These are phyloP conservation scores for Heliconius himera DNA, from an alignment of 1,140 invertebrate genomes.

Conservation along the genomic window DNA sequence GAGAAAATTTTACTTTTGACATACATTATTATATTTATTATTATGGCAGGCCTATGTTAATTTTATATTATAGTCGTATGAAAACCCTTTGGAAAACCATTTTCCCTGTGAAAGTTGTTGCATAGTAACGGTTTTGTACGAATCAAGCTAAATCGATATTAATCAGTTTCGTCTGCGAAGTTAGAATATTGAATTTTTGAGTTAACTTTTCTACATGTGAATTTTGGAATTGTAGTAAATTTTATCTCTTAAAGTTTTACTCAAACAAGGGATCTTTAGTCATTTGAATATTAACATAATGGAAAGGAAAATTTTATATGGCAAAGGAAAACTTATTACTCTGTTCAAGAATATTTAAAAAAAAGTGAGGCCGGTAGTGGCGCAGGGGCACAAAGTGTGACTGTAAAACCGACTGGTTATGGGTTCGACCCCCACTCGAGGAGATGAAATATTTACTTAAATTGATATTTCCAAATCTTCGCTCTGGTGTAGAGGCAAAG, in stretches of 20 bases:
- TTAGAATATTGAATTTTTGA: not conserved
- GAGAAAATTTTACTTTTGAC: not conserved
- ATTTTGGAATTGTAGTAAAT: not conserved
- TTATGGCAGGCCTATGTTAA: not conserved
- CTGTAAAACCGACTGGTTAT: too few species aligned
- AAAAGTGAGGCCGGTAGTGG: too few species aligned
- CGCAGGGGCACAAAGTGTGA: too few species aligned
- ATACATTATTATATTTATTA: not conserved
- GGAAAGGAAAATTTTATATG: too few species aligned
- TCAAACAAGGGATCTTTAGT: not conserved
- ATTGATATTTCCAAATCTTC: too few species aligned
- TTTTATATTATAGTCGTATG: not conserved
- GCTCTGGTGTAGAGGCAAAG: too few species aligned
- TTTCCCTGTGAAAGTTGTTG: not conserved
- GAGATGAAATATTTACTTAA: too few species aligned
- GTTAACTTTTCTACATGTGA: not conserved
- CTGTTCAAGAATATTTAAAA: too few species aligned
- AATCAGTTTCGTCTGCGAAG: slow-evolving; percentile 10
- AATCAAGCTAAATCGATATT: slow-evolving; percentile 1
- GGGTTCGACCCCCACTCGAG: too few species aligned
- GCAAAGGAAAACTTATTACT: too few species aligned
- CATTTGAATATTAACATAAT: too few species aligned
- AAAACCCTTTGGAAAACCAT: not conserved
- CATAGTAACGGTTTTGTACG: not conserved
- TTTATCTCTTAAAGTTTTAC: not conserved